Conservation (phyloP, 2,888 invertebrate species). For the Stenoptilia bipunctidactyla region DNA sequence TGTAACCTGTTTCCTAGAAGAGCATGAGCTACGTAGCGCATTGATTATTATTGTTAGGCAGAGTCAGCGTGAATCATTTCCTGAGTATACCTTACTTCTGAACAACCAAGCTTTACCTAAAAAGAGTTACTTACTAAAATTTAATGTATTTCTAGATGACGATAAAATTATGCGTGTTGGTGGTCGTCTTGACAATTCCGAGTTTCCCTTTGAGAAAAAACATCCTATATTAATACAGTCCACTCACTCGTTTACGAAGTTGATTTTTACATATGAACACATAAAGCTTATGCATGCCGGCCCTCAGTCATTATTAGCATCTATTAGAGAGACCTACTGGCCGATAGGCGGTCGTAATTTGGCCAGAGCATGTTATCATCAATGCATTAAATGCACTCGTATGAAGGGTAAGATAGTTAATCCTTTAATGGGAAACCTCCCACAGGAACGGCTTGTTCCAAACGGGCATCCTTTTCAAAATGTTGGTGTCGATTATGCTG, state of each 20-base stretch:
- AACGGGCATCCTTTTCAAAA: slow-evolving; percentile 13
- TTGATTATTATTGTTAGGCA: slow-evolving; percentile 9
- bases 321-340: no score
- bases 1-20: slow-evolving; percentile 6
- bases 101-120: slow-evolving; percentile 7
- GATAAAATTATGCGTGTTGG: slow-evolving; percentile 18
- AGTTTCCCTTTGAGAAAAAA: slow-evolving; percentile 16
- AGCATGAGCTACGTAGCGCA: slow-evolving; percentile 8
- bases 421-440: slow-evolving; percentile 17
- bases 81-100: slow-evolving; percentile 14
- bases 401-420: slow-evolving; percentile 8
- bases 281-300: slow-evolving; percentile 17
- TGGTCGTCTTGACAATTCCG: slow-evolving; percentile 16
- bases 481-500: no score
- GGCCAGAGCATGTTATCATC: slow-evolving; percentile 5
- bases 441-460: slow-evolving; percentile 10
- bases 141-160: slow-evolving; percentile 16
- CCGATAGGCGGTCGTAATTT: slow-evolving; percentile 16
- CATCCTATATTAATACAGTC: slow-evolving; percentile 21
- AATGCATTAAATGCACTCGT: neutral
- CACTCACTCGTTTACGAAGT: slow-evolving; percentile 20
- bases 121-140: slow-evolving; percentile 13
- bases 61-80: slow-evolving; percentile 14
- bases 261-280: slow-evolving; percentile 16
- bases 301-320: slow-evolving; percentile 15